Percentiles rank a stretch among this genome's conserved stretches.
Conservation (phyloP, 1,140 invertebrate species). For the Wiebesia pumilae region DNA sequence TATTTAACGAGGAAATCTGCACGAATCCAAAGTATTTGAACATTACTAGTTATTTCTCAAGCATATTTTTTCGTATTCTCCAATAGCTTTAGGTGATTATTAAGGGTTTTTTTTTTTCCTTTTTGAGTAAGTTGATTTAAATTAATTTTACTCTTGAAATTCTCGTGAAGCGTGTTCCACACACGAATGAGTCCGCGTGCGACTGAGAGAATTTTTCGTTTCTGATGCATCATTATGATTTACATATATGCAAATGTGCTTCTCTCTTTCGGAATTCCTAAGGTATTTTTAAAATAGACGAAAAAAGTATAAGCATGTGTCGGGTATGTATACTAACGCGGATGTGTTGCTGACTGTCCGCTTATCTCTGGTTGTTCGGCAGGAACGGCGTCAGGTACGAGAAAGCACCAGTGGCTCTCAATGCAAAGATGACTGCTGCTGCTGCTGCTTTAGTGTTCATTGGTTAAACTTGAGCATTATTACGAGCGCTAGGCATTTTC, state of each 20-base stretch:
- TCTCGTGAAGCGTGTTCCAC: too few relatives aligned
- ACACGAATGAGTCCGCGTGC: too few relatives aligned
- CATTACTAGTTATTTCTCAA: too few relatives aligned
- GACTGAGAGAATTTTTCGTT: too few relatives aligned
- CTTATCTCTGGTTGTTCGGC: conserved; percentile 28
- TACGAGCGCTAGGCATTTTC: conserved; percentile 6
- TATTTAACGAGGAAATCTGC: too few relatives aligned
- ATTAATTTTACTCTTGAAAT: too few relatives aligned
- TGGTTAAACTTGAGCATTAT: not conserved
- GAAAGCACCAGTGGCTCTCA: conserved; percentile 65
- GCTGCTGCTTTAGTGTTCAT: not conserved
- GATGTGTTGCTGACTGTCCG: not conserved
- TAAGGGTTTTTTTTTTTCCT: too few relatives aligned
- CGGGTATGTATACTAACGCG: not conserved
- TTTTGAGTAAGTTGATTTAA: too few relatives aligned
- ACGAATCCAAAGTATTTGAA: too few relatives aligned
- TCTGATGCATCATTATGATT: not conserved
- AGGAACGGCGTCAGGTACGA: conserved; percentile 60
- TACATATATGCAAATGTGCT: not conserved
- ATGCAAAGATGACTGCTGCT: not conserved
- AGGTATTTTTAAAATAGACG: not conserved
- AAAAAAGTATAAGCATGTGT: conserved; percentile 4
- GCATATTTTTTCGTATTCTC: too few relatives aligned
- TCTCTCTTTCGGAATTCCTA: not conserved
- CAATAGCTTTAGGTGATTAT: too few relatives aligned